These are phyloP conservation scores for Lucilia sericata DNA, from an alignment of 1,140 invertebrate genomes.

Conservation along the genomic window DNA sequence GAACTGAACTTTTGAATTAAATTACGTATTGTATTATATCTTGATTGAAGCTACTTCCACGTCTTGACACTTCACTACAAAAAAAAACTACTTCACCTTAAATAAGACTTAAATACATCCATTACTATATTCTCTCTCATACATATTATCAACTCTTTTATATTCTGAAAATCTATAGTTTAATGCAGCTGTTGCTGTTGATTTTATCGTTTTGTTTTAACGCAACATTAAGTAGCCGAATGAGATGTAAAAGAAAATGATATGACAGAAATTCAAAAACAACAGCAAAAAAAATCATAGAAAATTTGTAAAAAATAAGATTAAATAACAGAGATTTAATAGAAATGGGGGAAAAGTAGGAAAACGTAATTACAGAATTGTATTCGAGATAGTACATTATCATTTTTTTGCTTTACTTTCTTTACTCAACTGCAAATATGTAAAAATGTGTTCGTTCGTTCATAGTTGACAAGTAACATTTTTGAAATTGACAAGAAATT, in stretches of 20 bases:
- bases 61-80: no score
- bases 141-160: no score
- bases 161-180: background rate
- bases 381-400: background rate
- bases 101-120: no score
- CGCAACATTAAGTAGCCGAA: conserved; percentile 65
- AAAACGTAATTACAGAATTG: background rate
- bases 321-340: background rate
- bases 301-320: background rate
- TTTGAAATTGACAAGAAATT: no score
- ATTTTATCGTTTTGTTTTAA: conserved; percentile 48
- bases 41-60: no score
- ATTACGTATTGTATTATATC: no score
- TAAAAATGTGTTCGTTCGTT: no score
- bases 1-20: no score
- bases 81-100: no score
- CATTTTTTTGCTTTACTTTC: background rate
- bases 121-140: no score
- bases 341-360: background rate
- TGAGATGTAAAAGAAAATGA: conserved; percentile 66
- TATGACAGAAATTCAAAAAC: conserved; percentile 30
- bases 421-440: no score
- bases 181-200: conserved; percentile 30
- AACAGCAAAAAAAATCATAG: background rate
- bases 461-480: no score